Evolutionary conservation across 2,797 vertebrate species (phyloP), one percentile per base, ranked within the genome.

Genomic region (Myiotriccus ornatus): DNA sequence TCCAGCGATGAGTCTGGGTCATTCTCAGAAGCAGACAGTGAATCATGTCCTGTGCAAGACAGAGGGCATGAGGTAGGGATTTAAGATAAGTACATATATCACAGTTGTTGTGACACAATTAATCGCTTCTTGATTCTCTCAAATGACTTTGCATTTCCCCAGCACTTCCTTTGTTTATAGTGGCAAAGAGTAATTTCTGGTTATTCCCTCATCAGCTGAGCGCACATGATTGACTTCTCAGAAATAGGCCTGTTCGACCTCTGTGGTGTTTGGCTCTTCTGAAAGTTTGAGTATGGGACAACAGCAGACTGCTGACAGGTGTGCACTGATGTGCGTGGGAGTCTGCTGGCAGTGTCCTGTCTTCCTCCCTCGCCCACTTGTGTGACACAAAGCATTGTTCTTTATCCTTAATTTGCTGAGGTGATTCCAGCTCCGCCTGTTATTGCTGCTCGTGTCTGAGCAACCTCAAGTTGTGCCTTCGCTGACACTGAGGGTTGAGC

Each of bases 11-110:
- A 99, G 97, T 99, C 99, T 21, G 99, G 99, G 96, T 99, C 99
- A 70, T 99, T 99, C 98, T 99, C 99, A 68, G 99, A 99, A 98
- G 99, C 99, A 97, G 99, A 99, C 98, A 99, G 99, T 96, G 99
- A 99, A 98, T 99, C 99, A 96, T 99, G 99, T 98, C 98, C 99
- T 80, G 98, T 98, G 91, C 99, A 99, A 98, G 99, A 99, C 96
- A 98, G 98, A 97, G 99, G 99, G 93, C 98, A 99, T 96, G 99
- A 99, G 99, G 99, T 99, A 98, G 99, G 99, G 97, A 98, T 97
- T 96, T 94, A 90, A 96, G 89, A 93, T 96, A 93, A 97, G 93
- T 98, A 97, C 95, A 88, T 94, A 25, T 95, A 55, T 94, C 24
- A 17, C 79, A 65, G 93, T 95, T 25, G 0, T 90, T 96, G 78